phyloP scores from a whole-genome alignment of 1,140 invertebrate genomes.

The Grapholita molesta region DNA sequence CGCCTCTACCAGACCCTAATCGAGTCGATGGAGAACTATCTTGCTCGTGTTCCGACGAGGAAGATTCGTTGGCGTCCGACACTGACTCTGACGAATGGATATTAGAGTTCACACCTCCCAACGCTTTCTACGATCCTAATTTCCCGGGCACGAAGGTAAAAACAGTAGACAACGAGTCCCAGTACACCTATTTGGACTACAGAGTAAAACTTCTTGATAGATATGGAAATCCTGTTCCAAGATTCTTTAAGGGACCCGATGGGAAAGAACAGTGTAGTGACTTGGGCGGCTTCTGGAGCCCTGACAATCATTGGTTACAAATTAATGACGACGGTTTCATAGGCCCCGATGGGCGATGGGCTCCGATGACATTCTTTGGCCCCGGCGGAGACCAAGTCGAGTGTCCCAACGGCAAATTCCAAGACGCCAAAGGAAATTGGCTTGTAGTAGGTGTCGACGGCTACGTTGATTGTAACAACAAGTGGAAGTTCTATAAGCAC shows the following conservation, averaged over 20 bases:
- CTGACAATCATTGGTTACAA: slow-evolving; percentile 61
- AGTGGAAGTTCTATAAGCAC: slow-evolving; percentile 55
- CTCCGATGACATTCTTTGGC: slow-evolving; percentile 55
- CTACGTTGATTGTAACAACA: slow-evolving; percentile 49
- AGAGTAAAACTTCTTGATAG: slow-evolving; percentile 61
- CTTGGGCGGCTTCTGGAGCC: slow-evolving; percentile 67
- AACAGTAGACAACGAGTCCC: slow-evolving; percentile 43
- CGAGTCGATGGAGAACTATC: slow-evolving; percentile 45
- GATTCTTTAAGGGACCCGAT: slow-evolving; percentile 65
- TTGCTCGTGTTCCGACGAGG: slow-evolving; percentile 58
- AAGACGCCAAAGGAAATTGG: slow-evolving; percentile 53
- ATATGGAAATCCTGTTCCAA: slow-evolving; percentile 58
- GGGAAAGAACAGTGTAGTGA: slow-evolving; percentile 67
- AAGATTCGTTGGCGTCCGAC: slow-evolving; percentile 42
- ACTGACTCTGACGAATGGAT: slow-evolving; percentile 70
- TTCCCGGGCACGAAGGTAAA: slow-evolving; percentile 53
- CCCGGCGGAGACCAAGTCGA: slow-evolving; percentile 59
- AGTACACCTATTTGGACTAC: slow-evolving; percentile 65
- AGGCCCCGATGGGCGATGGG: slow-evolving; percentile 61
- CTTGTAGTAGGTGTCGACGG: slow-evolving; percentile 61
- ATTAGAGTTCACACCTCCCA: slow-evolving; percentile 67
- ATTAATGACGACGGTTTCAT: slow-evolving; percentile 65
- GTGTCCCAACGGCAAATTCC: slow-evolving; percentile 56
- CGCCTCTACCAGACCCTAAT: slow-evolving; percentile 37
- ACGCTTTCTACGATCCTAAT: slow-evolving; percentile 55